Evolutionary conservation across 2,113 vertebrate species (phyloP).

Genomic region (Engraulis encrasicolus): DNA sequence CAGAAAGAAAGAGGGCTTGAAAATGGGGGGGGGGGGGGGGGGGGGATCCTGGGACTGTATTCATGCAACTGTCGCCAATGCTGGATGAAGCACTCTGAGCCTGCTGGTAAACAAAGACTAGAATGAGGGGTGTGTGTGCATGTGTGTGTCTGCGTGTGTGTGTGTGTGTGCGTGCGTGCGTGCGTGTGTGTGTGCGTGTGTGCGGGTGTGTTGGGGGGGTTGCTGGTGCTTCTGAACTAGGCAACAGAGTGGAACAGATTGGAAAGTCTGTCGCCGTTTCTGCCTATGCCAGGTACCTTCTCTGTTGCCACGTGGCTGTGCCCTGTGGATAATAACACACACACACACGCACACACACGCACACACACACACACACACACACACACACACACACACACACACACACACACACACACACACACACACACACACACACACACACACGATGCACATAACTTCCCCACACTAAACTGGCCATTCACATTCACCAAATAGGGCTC

Average conservation of each 20-base stretch:
- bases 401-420: too few relatives aligned
- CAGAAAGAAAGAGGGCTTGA: constrained; percentile 8
- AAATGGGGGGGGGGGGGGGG: too few relatives aligned
- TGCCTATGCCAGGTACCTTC: background rate
- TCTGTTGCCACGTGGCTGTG: background rate
- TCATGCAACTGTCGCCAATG: background rate
- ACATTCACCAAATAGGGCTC: background rate
- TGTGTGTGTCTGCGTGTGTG: too few relatives aligned
- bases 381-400: too few relatives aligned
- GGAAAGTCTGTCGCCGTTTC: background rate
- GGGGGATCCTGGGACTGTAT: background rate
- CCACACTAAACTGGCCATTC: background rate
- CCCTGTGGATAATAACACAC: background rate
- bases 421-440: too few relatives aligned
- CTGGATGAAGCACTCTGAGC: constrained; percentile 5
- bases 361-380: too few relatives aligned
- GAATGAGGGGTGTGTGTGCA: background rate
- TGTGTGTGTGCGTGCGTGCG: too few relatives aligned
- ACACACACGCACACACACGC: too few relatives aligned
- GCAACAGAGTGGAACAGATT: background rate
- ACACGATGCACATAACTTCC: too few relatives aligned
- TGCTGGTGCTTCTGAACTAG: constrained; percentile 1
- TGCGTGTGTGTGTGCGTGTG: too few relatives aligned
- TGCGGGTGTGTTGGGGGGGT: too few relatives aligned
- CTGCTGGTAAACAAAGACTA: background rate